A percentile compares a stretch with the other conserved stretches of the same genome.
phyloP scores from a whole-genome alignment of 2,888 invertebrate genomes.

The Agonopterix arenella region DNA sequence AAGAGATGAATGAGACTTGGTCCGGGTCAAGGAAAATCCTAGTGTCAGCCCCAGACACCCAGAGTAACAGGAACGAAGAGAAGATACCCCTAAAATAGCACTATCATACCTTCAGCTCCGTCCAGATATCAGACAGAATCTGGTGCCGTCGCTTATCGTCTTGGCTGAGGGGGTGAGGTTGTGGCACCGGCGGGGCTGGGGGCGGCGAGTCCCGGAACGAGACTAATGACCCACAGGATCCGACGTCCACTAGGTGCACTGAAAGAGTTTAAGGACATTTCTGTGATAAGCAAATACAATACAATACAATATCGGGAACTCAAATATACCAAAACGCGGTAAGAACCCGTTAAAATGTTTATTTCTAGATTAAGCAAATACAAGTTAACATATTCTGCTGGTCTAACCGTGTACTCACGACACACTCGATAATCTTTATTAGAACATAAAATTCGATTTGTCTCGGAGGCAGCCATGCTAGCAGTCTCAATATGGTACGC shows the following conservation, averaged over 20 bases:
- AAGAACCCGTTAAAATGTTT: too few species aligned
- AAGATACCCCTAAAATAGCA: conserved; percentile 25
- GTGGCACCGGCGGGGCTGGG: conserved; percentile 55
- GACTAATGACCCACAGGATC: conserved; percentile 67
- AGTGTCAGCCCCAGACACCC: neutral
- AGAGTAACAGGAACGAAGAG: neutral
- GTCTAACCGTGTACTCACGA: too few species aligned
- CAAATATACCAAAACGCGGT: too few species aligned
- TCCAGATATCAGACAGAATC: conserved; percentile 79
- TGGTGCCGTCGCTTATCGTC: conserved; percentile 81
- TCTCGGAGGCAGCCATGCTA: too few species aligned
- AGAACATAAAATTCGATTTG: too few species aligned
- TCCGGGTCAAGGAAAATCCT: neutral
- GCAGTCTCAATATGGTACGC: too few species aligned
- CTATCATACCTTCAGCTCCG: conserved; percentile 71
- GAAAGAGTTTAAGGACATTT: conserved; percentile 16
- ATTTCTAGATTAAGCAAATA: too few species aligned
- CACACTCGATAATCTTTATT: too few species aligned
- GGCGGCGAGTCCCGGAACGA: conserved; percentile 70
- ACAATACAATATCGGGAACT: too few species aligned
- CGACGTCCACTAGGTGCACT: conserved; percentile 66
- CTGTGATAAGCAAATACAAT: too few species aligned
- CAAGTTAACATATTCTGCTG: too few species aligned
- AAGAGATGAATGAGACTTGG: too few species aligned
- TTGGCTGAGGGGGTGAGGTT: conserved; percentile 73